Conservation (phyloP, 2,888 invertebrate genomes). For the Eumacrocentrus americanus region DNA sequence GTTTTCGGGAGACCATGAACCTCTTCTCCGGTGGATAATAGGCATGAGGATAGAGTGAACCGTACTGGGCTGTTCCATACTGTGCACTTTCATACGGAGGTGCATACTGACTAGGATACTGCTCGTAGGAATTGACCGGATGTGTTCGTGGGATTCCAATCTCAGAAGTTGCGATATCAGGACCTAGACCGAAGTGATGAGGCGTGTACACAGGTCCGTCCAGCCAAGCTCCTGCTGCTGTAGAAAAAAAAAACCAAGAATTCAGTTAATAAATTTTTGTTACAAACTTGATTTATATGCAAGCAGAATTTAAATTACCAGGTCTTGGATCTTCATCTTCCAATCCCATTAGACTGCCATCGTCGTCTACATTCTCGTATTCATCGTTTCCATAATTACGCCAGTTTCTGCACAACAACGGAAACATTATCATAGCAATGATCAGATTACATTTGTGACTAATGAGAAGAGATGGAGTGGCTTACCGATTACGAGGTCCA, state of each 20-base stretch:
- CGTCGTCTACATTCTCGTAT: slow-evolving; percentile 53
- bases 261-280: too few relatives aligned
- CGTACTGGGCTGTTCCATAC: slow-evolving; percentile 48
- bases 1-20: slow-evolving; percentile 55
- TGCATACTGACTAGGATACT: slow-evolving; percentile 48
- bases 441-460: too few relatives aligned
- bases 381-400: slow-evolving; percentile 52
- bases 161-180: slow-evolving; percentile 43
- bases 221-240: slow-evolving; percentile 50
- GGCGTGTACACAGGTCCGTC: slow-evolving; percentile 47
- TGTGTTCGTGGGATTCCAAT: slow-evolving; percentile 48
- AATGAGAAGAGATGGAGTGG: background rate
- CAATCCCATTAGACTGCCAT: slow-evolving; percentile 44
- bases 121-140: slow-evolving; percentile 50
- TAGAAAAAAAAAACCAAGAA: background rate
- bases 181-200: slow-evolving; percentile 41
- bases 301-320: too few relatives aligned
- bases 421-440: too few relatives aligned
- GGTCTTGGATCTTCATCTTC: slow-evolving; percentile 55
- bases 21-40: slow-evolving; percentile 55
- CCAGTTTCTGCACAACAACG: slow-evolving; percentile 50
- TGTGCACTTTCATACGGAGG: slow-evolving; percentile 39
- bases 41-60: slow-evolving; percentile 43
- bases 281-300: too few relatives aligned
- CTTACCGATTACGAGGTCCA: slow-evolving; percentile 52